A percentile compares a stretch with the other conserved stretches of the same genome.
These are phyloP conservation scores for Cryptocephalus moraei DNA, from an alignment of 2,888 invertebrate species.

Conservation along the genomic window DNA sequence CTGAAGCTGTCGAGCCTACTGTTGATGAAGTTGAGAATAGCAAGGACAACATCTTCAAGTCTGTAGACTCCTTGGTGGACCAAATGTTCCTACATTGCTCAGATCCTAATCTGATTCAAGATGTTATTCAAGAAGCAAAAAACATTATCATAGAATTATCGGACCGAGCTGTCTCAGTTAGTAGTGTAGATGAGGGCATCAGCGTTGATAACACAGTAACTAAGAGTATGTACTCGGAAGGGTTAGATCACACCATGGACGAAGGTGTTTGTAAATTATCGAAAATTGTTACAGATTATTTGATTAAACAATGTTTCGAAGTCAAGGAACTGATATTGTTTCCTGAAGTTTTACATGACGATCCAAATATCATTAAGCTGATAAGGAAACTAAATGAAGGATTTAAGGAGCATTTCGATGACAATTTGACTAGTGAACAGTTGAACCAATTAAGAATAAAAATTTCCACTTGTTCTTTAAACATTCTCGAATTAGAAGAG, in stretches of 20 bases:
- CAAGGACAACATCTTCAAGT: too few relatives aligned
- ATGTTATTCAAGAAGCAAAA: background rate
- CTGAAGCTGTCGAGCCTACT: too few relatives aligned
- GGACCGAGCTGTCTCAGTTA: background rate
- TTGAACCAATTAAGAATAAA: constrained; percentile 25
- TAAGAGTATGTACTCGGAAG: background rate
- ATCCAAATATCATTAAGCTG: constrained; percentile 26
- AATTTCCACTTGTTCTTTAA: constrained; percentile 20
- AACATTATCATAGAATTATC: background rate
- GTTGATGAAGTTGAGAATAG: too few relatives aligned
- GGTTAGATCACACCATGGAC: constrained; percentile 5
- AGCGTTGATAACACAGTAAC: constrained; percentile 16
- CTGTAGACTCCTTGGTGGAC: background rate
- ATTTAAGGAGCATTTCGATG: constrained; percentile 18
- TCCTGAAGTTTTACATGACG: constrained; percentile 27
- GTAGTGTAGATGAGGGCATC: constrained; percentile 21
- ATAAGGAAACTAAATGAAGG: constrained; percentile 5
- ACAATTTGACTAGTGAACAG: constrained; percentile 19
- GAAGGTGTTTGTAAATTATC: constrained; percentile 17
- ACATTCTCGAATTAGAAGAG: constrained; percentile 21
- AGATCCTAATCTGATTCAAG: background rate
- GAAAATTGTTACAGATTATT: constrained; percentile 25
- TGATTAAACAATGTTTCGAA: constrained; percentile 29
- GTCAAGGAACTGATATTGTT: constrained; percentile 29
- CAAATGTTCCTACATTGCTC: background rate